Conservation (phyloP, 2,797 vertebrate species). For the Danio kyathit region DNA sequence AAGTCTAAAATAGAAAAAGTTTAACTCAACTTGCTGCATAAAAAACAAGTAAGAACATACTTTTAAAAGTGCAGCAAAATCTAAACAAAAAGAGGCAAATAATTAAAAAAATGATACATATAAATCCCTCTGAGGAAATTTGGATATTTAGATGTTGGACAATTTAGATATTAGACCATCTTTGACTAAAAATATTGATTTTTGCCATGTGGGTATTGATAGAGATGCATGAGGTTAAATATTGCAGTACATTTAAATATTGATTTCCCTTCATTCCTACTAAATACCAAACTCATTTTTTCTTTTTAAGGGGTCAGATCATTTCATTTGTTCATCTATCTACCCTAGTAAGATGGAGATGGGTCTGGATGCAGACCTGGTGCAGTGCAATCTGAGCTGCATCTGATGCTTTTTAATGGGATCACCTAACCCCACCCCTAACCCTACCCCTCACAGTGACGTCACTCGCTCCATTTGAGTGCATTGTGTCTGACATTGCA, state of each 20-base stretch:
- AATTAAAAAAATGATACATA: too few relatives aligned
- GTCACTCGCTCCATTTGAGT: too few relatives aligned
- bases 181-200: not conserved
- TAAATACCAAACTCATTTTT: not conserved
- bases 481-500: too few relatives aligned
- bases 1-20: not conserved
- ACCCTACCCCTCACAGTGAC: too few relatives aligned
- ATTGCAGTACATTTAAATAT: not conserved
- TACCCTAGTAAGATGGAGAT: too few relatives aligned
- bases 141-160: conserved; percentile 3
- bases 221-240: not conserved
- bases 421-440: too few relatives aligned
- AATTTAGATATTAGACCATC: too few relatives aligned
- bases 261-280: not conserved
- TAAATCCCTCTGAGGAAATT: not conserved
- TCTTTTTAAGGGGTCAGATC: not conserved
- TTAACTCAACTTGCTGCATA: too few relatives aligned
- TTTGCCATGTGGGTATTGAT: not conserved
- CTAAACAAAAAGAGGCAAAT: not conserved
- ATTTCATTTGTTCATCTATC: too few relatives aligned
- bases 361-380: too few relatives aligned
- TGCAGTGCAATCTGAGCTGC: too few relatives aligned
- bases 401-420: too few relatives aligned
- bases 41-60: not conserved
- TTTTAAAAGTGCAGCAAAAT: not conserved